These are phyloP conservation scores for Tethea ocularis DNA, from an alignment of 2,888 invertebrate genomes.

Conservation along the genomic window DNA sequence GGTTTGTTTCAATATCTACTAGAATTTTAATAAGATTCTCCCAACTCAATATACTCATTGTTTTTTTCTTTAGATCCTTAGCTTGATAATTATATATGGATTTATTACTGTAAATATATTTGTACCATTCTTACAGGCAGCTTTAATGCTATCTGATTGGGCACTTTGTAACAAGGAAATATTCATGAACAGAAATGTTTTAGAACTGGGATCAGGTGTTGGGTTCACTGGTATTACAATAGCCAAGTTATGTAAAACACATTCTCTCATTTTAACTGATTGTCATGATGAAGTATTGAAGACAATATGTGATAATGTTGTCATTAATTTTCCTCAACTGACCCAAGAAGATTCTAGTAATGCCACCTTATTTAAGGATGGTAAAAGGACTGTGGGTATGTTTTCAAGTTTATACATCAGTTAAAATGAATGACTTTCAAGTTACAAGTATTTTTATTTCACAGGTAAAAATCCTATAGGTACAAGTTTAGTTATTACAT, in stretches of 20 bases:
- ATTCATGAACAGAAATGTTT: slow-evolving; percentile 81
- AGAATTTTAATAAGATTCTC: not conserved
- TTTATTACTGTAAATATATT: not conserved
- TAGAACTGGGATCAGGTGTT: slow-evolving; percentile 91
- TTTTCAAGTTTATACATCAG: not conserved
- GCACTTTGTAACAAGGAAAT: slow-evolving; percentile 79
- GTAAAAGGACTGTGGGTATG: slow-evolving; percentile 45
- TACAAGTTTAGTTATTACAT: no score
- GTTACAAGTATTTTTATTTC: not conserved
- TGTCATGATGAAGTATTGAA: slow-evolving; percentile 87
- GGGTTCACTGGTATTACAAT: slow-evolving; percentile 88
- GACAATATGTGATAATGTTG: slow-evolving; percentile 85
- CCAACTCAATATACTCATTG: not conserved
- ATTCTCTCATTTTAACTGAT: slow-evolving; percentile 86
- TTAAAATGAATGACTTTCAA: no score
- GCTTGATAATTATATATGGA: not conserved
- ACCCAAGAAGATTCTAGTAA: slow-evolving; percentile 21
- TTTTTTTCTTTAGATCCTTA: not conserved
- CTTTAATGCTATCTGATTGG: slow-evolving; percentile 89
- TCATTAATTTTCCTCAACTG: slow-evolving; percentile 78
- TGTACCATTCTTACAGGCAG: slow-evolving; percentile 81
- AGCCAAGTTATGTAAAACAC: slow-evolving; percentile 79
- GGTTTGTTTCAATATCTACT: not conserved
- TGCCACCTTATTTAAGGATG: slow-evolving; percentile 32
- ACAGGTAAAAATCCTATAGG: no score